Evolutionary conservation across 2,113 vertebrate species (phyloP), one percentile per base, ranked within the genome.

Genomic region (Istiophorus platypterus): DNA sequence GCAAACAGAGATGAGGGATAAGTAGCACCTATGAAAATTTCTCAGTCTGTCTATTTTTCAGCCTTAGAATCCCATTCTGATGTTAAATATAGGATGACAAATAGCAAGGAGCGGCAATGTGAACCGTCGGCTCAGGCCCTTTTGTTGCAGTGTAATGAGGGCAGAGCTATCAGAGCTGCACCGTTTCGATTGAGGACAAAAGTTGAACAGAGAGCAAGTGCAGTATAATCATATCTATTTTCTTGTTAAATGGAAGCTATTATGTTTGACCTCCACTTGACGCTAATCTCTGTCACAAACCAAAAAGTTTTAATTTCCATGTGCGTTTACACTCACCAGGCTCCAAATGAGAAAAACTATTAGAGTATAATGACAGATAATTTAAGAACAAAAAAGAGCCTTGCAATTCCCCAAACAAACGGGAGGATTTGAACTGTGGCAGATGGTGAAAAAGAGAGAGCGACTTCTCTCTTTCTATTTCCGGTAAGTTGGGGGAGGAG

Each of bases 251-350:
- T 81, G 69, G 81, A 92, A 91, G 80, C 89, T 78, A 88, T 94
- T 93, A 89, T 90, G 74, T 91, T 85, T 94, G 92, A 94, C 92
- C 93, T 93, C 85, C 71, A 91, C 89, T 89, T 69, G 11, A 78
- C 70, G 70, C 88, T 92, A 93, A 94, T 93, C 92, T 91, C 74
- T 90, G 73, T 89, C 89, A 91, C 84, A 81, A 90, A 89, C 88
- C 78, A 47, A 80, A 90, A 91, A 84, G 80, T 92, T 91, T 90
- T 92, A 75, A 91, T 93, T 84, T 92, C 71, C 71, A 65, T 76
- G 77, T 78, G 88, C 74, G 56, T 77, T 76, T 85, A 78, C 87
- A 86, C 87, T 90, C 81, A 58, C 72, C 47, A 68, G 77, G 78
- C 68, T 88, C 80, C 80, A 87, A 91, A 92, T 93, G 86, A 88